Base-by-base conservation (phyloP, 2,888 invertebrate species). In the Sipha maydis region DNA sequence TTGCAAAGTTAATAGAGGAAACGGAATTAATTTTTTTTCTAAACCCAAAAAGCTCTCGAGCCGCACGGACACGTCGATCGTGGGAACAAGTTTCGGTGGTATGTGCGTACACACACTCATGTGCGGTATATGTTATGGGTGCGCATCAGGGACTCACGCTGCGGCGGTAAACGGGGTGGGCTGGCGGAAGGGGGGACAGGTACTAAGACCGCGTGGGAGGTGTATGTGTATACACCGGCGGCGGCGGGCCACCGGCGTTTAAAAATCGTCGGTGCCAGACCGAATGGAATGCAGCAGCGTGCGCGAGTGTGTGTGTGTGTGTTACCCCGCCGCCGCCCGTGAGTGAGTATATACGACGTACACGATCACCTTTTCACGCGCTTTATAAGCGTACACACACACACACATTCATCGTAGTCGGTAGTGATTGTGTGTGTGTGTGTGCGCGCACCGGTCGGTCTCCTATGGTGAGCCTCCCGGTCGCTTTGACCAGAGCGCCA, bases 161-260 rank as follows among this genome's bases (percentile, higher is more conserved):
- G 61, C 61, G 61, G 61, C 61, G 21, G 61, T 21, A 61, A 56
- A 61, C 61, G 61, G 25, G 41, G 71, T 8, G 11, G 85, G 28
- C 11, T n/a, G 14, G n/a, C 48, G 11, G 41, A 17, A 17, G 75
- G 25, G 73, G 21, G 71, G 17, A 85, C 85, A 85, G 85, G 77
- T 85, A 77, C 77, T 17, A 31, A 61, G 61, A 77, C 80, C 80
- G 75, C 88, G 88, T 88, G 82, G 82, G 88, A 88, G 88, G 88
- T 78, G 78, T 21, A 25, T 69, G 85, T 69, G 56, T 56, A 31
- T 54, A 48, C 75, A 61, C 31, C 88, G 75, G 80, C 79, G 78
- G 71, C 79, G 73, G 82, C 28, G 88, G 88, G 88, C 88, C 88
- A 88, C 88, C 88, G 88, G 88, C 88, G 88, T 88, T 88, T 75